Evolutionary conservation across 2,888 invertebrate genomes (phyloP).

Genomic region (Sclerodermus sp.): DNA sequence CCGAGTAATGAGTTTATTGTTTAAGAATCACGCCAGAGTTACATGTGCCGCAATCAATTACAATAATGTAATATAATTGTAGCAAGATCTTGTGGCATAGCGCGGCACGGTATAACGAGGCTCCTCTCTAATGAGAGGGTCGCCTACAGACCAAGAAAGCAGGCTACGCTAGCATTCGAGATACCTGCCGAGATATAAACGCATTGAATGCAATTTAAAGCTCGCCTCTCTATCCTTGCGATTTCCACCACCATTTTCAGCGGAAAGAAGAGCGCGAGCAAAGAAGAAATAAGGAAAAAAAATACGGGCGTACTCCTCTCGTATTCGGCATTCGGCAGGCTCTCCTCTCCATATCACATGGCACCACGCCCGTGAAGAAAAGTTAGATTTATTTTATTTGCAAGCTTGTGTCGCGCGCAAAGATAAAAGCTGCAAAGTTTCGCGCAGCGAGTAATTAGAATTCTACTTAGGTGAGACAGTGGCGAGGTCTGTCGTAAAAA

Average conservation of each 20-base stretch:
- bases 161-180: background rate
- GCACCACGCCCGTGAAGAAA: constrained; percentile 12
- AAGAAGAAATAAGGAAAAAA: background rate
- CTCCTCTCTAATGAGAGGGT: constrained; percentile 43
- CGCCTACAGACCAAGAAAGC: constrained; percentile 10
- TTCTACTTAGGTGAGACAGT: background rate
- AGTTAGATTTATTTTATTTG: constrained; percentile 22
- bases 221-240: too few relatives aligned
- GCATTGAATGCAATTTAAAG: too few relatives aligned
- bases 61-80: constrained; percentile 52
- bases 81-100: constrained; percentile 29
- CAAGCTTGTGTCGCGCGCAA: constrained; percentile 15
- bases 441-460: background rate
- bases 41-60: constrained; percentile 48
- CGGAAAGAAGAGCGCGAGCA: background rate
- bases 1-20: constrained; percentile 51
- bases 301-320: background rate
- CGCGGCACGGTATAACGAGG: constrained; percentile 41
- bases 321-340: too few relatives aligned
- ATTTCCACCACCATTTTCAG: background rate
- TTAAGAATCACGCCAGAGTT: constrained; percentile 42
- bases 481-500: too few relatives aligned
- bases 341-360: too few relatives aligned
- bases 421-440: constrained; percentile 30
- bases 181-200: too few relatives aligned